Conservation (phyloP, 2,113 vertebrate genomes). For the Papio anubis region DNA sequence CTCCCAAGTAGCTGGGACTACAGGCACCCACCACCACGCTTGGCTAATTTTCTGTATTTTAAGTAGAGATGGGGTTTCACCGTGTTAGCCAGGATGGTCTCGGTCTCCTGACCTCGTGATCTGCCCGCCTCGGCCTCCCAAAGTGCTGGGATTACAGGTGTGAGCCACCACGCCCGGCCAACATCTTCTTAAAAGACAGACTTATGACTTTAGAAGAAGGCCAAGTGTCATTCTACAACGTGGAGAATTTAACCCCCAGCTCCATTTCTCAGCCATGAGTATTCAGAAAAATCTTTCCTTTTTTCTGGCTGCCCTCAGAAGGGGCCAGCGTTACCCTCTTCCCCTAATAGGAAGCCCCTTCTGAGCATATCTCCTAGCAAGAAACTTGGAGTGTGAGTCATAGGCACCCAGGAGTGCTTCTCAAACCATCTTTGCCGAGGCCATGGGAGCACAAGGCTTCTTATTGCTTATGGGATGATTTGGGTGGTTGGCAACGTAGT, state of each 20-base stretch:
- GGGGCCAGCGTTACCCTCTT: not conserved
- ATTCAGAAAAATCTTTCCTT: conserved; percentile 69
- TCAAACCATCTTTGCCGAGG: not conserved
- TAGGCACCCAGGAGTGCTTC: not conserved
- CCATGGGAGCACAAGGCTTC: not conserved
- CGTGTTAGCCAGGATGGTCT: too few species aligned
- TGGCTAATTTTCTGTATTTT: too few species aligned
- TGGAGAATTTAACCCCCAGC: conserved; percentile 66
- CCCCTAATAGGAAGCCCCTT: not conserved
- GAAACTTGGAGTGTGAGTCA: not conserved
- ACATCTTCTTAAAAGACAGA: too few species aligned
- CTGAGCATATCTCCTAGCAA: not conserved
- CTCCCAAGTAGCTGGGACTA: too few species aligned
- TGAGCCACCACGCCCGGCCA: too few species aligned
- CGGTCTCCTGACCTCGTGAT: too few species aligned
- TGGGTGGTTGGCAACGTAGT: not conserved
- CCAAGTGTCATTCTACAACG: conserved; percentile 66
- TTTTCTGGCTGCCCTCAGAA: conserved; percentile 65
- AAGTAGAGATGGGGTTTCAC: too few species aligned
- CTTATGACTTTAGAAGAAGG: conserved; percentile 43
- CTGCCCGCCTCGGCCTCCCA: too few species aligned
- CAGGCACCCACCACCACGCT: too few species aligned
- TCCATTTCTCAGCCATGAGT: conserved; percentile 68
- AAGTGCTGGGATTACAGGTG: too few species aligned
- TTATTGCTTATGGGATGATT: not conserved